A percentile compares a stretch with the other conserved stretches of the same genome.
Evolutionary conservation across 1,140 invertebrate species (phyloP).

Genomic region (Pachypeltis micranthus): DNA sequence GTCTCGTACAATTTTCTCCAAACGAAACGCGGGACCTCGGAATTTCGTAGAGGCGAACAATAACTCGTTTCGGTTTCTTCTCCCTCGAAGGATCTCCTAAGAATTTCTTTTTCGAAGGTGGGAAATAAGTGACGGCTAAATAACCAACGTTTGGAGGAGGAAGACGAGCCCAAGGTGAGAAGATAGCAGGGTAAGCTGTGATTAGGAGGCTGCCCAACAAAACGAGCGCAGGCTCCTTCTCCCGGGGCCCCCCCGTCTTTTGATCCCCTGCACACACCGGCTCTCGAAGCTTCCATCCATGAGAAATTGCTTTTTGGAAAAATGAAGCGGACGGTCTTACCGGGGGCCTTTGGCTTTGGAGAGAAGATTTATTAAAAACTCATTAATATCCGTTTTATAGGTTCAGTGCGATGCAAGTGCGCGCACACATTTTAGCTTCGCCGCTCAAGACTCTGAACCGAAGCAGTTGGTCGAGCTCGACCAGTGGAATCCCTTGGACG

Average conservation of each 20-base stretch:
- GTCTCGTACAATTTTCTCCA: too few relatives aligned
- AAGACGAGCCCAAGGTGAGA: background rate
- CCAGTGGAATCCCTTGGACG: background rate
- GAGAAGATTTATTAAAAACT: conserved; percentile 5
- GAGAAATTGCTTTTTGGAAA: too few relatives aligned
- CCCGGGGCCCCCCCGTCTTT: background rate
- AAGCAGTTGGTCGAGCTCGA: too few relatives aligned
- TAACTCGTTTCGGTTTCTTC: background rate
- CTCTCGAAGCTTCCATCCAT: too few relatives aligned
- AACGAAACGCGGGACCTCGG: background rate
- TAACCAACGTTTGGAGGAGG: background rate
- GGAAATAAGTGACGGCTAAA: background rate
- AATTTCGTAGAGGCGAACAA: background rate
- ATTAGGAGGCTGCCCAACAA: conserved; percentile 10
- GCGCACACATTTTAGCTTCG: background rate
- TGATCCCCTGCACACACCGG: background rate
- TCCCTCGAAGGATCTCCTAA: background rate
- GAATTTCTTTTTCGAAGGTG: background rate
- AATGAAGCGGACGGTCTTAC: too few relatives aligned
- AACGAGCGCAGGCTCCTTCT: background rate
- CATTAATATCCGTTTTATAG: conserved; percentile 10
- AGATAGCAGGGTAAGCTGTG: conserved; percentile 4
- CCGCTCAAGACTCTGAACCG: too few relatives aligned
- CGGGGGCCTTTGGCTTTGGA: background rate
- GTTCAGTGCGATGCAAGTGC: background rate